These are phyloP conservation scores for Paradisaea rubra DNA, from an alignment of 2,113 vertebrate species.

Conservation along the genomic window DNA sequence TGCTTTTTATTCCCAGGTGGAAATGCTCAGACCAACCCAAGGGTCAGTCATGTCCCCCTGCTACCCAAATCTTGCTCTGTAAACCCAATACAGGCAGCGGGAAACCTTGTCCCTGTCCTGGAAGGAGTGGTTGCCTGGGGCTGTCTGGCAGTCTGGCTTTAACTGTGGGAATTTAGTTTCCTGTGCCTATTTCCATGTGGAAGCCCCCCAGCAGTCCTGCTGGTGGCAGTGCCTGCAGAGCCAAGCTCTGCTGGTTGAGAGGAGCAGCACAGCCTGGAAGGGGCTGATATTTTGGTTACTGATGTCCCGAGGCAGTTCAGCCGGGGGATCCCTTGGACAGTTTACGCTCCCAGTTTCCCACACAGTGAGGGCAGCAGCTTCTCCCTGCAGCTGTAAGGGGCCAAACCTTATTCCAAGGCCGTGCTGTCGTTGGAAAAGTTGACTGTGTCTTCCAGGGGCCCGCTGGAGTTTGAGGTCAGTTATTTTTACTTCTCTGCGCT, in stretches of 20 bases:
- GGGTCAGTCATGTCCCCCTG: background rate
- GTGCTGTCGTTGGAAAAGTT: background rate
- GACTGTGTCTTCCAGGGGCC: background rate
- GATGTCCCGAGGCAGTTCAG: background rate
- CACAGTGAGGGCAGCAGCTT: background rate
- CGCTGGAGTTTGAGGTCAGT: background rate
- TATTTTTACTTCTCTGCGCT: conserved; percentile 29
- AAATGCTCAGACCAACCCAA: background rate
- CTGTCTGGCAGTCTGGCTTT: background rate
- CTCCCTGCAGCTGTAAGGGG: background rate
- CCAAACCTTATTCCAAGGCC: background rate
- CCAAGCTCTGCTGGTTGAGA: background rate
- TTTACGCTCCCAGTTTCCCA: background rate
- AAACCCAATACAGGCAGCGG: accelerated
- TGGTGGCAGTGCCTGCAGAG: background rate
- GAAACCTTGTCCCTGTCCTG: background rate
- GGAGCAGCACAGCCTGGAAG: background rate
- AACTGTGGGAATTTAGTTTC: background rate
- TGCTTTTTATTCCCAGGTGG: background rate
- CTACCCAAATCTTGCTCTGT: background rate
- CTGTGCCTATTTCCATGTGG: accelerated
- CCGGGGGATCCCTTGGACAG: background rate
- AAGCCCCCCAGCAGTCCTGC: background rate
- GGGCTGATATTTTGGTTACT: background rate
- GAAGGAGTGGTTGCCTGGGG: background rate